Evolutionary conservation across 2,797 vertebrate genomes (phyloP).

Genomic region (Myotis planiceps): DNA sequence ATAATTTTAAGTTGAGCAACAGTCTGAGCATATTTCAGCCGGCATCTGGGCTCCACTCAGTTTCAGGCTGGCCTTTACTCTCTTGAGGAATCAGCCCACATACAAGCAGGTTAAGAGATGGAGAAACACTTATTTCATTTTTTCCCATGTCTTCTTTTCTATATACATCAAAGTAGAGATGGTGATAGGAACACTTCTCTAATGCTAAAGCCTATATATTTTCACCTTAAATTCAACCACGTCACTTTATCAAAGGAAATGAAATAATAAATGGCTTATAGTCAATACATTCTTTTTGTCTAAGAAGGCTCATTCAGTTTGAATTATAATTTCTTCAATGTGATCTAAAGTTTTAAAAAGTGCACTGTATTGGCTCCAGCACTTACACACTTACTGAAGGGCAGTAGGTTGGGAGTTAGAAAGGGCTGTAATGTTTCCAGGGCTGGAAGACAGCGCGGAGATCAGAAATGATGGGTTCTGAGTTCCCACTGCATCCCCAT

Average conservation of each 20-base stretch:
- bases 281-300: neutral
- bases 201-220: neutral
- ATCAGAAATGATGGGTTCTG: neutral
- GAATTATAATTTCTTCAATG: neutral
- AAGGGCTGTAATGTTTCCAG: neutral
- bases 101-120: conserved; percentile 80
- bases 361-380: neutral
- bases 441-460: neutral
- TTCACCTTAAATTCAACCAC: neutral
- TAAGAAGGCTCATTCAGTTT: neutral
- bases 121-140: conserved; percentile 82
- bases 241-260: neutral
- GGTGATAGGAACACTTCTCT: conserved; percentile 73
- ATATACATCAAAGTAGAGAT: conserved; percentile 50
- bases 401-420: neutral
- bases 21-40: conserved; percentile 75
- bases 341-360: neutral
- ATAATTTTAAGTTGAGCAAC: conserved; percentile 83
- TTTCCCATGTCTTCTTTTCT: conserved; percentile 81
- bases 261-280: neutral
- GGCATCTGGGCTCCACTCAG: conserved; percentile 68
- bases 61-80: conserved; percentile 84
- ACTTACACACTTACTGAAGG: neutral
- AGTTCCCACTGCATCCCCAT: neutral
- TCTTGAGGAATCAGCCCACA: conserved; percentile 81